Evolutionary conservation across 2,888 invertebrate genomes (phyloP).

Genomic region (Drosophila mulleri): DNA sequence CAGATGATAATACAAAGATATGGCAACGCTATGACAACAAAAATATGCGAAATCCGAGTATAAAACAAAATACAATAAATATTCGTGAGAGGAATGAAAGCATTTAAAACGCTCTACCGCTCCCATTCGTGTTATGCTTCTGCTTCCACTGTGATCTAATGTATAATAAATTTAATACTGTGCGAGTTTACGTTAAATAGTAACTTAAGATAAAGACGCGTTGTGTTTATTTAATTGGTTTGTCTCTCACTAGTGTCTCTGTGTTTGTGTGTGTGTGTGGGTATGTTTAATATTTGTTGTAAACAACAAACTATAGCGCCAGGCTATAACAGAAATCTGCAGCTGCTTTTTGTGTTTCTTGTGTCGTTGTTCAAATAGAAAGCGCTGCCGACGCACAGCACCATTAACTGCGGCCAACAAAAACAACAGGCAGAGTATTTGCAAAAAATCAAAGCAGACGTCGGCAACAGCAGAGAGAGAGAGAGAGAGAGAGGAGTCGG

Average conservation of each 20-base stretch:
- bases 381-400: conserved; percentile 47
- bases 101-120: conserved; percentile 57
- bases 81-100: conserved; percentile 59
- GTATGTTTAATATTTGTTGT: conserved; percentile 40
- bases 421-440: conserved; percentile 37
- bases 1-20: background rate
- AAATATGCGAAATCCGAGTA: conserved; percentile 67
- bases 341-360: background rate
- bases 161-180: conserved; percentile 48
- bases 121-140: conserved; percentile 55
- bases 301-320: conserved; percentile 38
- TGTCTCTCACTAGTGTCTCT: background rate
- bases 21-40: conserved; percentile 59
- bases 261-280: background rate
- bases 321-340: conserved; percentile 15
- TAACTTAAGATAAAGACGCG: conserved; percentile 47
- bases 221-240: conserved; percentile 52
- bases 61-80: conserved; percentile 67
- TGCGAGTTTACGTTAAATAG: conserved; percentile 36
- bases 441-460: conserved; percentile 55
- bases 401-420: conserved; percentile 24
- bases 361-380: conserved; percentile 50
- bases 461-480: conserved; percentile 17
- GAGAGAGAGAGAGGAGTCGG: background rate
- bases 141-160: conserved; percentile 56